These are phyloP conservation scores for Grantiella picta DNA, from an alignment of 2,113 vertebrate species.

Conservation along the genomic window DNA sequence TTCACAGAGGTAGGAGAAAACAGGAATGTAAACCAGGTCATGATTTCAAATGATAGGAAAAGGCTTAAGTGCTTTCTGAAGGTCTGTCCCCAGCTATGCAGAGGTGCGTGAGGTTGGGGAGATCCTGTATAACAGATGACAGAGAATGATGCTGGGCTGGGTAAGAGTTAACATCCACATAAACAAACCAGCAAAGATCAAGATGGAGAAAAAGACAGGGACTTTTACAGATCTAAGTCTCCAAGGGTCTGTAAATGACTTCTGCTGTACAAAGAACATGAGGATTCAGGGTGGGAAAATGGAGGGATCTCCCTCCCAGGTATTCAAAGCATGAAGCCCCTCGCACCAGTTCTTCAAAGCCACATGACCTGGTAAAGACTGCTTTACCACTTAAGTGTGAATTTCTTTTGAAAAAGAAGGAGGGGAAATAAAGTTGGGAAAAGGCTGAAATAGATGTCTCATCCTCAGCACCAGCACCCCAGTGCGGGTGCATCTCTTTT, in stretches of 20 bases:
- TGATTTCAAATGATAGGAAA: neutral
- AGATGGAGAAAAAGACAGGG: neutral
- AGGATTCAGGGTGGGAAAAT: neutral
- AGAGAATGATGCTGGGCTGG: neutral
- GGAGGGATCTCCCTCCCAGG: neutral
- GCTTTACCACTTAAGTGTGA: neutral
- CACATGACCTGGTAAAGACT: neutral
- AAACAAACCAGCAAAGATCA: neutral
- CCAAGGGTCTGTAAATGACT: neutral
- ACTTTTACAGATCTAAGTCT: neutral
- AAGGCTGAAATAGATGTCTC: neutral
- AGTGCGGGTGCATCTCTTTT: neutral
- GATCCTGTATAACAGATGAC: rapidly evolving
- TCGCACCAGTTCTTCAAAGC: neutral
- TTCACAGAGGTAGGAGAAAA: neutral
- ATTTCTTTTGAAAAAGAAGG: neutral
- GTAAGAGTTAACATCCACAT: neutral
- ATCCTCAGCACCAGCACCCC: rapidly evolving
- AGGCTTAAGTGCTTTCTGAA: neutral
- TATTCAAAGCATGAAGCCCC: neutral
- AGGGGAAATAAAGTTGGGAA: neutral
- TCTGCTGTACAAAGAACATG: rapidly evolving
- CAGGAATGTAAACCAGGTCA: neutral
- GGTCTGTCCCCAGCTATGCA: neutral
- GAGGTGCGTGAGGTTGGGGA: neutral